Evolutionary conservation across 64 coral and sea anemone species (phyloP).

Genomic region (Trachythela sp.): DNA sequence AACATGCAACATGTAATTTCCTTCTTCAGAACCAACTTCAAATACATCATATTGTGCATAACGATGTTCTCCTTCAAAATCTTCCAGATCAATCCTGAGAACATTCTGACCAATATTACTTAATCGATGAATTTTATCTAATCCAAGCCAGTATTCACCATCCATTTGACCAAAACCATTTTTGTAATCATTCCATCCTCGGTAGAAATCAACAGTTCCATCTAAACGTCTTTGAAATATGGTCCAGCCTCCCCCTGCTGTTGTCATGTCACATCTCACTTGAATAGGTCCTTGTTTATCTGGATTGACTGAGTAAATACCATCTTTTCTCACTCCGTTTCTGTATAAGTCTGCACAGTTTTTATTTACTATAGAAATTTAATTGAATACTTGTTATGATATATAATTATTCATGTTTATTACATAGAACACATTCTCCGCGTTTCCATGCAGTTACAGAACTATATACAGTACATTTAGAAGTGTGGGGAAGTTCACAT

Average conservation of each 20-base stretch:
- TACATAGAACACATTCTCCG: no score
- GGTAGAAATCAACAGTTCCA: not conserved
- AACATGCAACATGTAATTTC: not conserved
- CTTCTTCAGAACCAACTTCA: not conserved
- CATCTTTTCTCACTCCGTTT: not conserved
- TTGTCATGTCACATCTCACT: not conserved
- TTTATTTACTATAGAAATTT: no score
- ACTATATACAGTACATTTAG: no score
- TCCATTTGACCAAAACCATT: not conserved
- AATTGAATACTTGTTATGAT: no score
- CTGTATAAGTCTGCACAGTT: not conserved
- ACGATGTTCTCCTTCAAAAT: not conserved
- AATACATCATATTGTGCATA: not conserved
- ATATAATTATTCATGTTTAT: no score
- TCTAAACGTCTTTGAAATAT: not conserved
- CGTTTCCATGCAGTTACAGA: no score
- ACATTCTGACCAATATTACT: not conserved
- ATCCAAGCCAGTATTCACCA: not conserved
- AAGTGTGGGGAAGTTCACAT: no score
- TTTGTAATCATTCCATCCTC: not conserved
- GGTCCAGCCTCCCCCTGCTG: not conserved
- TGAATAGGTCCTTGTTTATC: not conserved
- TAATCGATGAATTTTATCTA: not conserved
- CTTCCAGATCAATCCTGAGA: not conserved
- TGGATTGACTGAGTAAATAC: not conserved